These are phyloP conservation scores for Pelodiscus sinensis DNA, from an alignment of 2,113 vertebrate genomes.

Conservation along the genomic window DNA sequence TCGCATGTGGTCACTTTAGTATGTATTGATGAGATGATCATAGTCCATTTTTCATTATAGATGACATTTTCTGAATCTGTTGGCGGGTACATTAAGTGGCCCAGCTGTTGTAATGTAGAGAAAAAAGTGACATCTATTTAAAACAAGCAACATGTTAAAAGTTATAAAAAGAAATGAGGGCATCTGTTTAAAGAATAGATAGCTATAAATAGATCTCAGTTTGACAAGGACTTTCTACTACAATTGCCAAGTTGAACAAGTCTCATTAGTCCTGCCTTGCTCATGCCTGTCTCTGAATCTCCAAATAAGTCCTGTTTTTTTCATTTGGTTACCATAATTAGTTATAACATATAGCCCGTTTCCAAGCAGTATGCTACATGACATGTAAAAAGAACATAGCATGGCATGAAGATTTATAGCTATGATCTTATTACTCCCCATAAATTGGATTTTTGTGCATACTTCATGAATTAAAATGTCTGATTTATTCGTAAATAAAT, in stretches of 20 bases:
- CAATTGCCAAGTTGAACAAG: constrained; percentile 1
- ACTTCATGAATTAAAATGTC: neutral
- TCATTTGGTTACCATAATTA: neutral
- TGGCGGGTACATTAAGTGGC: neutral
- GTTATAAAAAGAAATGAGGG: neutral
- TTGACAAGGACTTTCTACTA: neutral
- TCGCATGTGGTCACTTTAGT: neutral
- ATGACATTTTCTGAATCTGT: neutral
- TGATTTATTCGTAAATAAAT: neutral
- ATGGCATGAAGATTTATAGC: neutral
- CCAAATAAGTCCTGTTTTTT: neutral
- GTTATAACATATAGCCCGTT: neutral
- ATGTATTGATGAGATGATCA: neutral
- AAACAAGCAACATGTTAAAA: neutral
- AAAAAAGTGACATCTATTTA: neutral
- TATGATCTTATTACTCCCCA: neutral
- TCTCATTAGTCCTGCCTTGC: neutral
- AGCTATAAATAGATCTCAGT: neutral
- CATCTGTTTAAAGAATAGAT: neutral
- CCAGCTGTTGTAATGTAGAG: neutral
- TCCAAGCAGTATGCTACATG: neutral
- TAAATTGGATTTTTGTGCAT: neutral
- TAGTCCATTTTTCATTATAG: neutral
- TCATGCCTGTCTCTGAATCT: neutral
- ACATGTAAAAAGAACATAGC: neutral